Evolutionary conservation across 2,888 invertebrate genomes (phyloP).

Genomic region (Apodemia hepburni): DNA sequence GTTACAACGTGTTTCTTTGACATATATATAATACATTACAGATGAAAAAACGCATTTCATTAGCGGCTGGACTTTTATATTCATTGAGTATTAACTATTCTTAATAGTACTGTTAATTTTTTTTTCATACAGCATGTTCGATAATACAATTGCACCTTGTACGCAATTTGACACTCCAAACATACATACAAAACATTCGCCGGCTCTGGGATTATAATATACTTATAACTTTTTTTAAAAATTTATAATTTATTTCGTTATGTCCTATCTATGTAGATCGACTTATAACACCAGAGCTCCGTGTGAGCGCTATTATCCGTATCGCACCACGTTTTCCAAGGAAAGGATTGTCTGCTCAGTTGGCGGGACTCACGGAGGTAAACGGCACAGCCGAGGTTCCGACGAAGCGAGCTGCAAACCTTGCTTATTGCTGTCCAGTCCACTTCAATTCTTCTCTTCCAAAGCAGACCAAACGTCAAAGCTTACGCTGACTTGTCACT

Average conservation of each 20-base stretch:
- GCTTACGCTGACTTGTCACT: slow-evolving; percentile 23
- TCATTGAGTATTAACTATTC: neutral
- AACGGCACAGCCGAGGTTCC: slow-evolving; percentile 12
- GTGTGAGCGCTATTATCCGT: slow-evolving; percentile 9
- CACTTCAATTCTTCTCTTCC: slow-evolving; percentile 12
- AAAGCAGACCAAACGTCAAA: slow-evolving; percentile 17
- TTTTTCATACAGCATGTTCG: slow-evolving; percentile 1
- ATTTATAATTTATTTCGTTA: slow-evolving; percentile 78
- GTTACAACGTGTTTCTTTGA: neutral
- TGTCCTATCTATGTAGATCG: slow-evolving; percentile 76
- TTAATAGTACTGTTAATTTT: slow-evolving; percentile 1
- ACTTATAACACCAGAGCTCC: slow-evolving; percentile 32
- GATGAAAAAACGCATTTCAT: neutral
- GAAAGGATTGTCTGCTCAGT: neutral
- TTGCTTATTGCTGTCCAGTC: slow-evolving; percentile 17
- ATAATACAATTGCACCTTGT: slow-evolving; percentile 10
- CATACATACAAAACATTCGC: slow-evolving; percentile 17
- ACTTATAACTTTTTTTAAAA: slow-evolving; percentile 65
- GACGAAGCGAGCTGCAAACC: slow-evolving; percentile 12
- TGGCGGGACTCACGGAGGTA: neutral
- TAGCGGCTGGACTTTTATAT: neutral
- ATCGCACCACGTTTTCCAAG: slow-evolving; percentile 1
- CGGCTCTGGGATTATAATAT: slow-evolving; percentile 38
- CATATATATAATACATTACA: neutral
- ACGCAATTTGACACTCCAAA: slow-evolving; percentile 15